Conservation (phyloP, 2,797 vertebrate species). For the Microchirus variegatus region DNA sequence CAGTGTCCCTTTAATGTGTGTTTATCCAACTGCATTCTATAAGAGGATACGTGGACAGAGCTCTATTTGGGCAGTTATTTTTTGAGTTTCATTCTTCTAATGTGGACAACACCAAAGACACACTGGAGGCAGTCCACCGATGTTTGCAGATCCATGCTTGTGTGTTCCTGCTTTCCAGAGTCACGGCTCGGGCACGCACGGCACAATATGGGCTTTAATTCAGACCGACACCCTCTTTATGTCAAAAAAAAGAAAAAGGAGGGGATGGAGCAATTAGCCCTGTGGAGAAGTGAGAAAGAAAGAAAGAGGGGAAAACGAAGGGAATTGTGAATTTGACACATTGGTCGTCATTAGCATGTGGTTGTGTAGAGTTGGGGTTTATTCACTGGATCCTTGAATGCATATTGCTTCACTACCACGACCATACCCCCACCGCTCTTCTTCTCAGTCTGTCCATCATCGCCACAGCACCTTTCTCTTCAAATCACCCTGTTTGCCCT, state of each 20-base stretch:
- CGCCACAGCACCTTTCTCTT: slow-evolving; percentile 69
- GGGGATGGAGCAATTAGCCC: slow-evolving; percentile 80
- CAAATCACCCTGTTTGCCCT: slow-evolving; percentile 65
- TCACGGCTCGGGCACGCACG: slow-evolving; percentile 57
- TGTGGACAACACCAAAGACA: slow-evolving; percentile 28
- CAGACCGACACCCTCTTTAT: slow-evolving; percentile 75
- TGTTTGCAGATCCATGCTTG: slow-evolving; percentile 25
- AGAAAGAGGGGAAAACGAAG: slow-evolving; percentile 59
- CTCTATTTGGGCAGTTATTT: not conserved
- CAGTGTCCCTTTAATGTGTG: too few relatives aligned
- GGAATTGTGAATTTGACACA: slow-evolving; percentile 79
- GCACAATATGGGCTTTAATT: slow-evolving; percentile 83
- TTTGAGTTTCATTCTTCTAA: not conserved
- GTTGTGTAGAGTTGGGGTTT: slow-evolving; percentile 64
- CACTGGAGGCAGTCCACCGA: slow-evolving; percentile 48
- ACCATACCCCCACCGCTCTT: slow-evolving; percentile 47
- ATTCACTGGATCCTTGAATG: slow-evolving; percentile 77
- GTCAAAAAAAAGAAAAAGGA: slow-evolving; percentile 71
- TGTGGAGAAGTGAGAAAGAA: slow-evolving; percentile 47
- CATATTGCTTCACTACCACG: slow-evolving; percentile 56
- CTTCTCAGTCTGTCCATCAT: slow-evolving; percentile 67
- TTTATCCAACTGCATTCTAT: too few relatives aligned
- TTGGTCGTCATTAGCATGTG: slow-evolving; percentile 84
- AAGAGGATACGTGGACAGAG: too few relatives aligned
- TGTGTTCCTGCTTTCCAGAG: slow-evolving; percentile 24